Evolutionary conservation across 1,140 invertebrate species (phyloP), one percentile per base, ranked within the genome.

Genomic region (Macrosteles quadrilineatus): DNA sequence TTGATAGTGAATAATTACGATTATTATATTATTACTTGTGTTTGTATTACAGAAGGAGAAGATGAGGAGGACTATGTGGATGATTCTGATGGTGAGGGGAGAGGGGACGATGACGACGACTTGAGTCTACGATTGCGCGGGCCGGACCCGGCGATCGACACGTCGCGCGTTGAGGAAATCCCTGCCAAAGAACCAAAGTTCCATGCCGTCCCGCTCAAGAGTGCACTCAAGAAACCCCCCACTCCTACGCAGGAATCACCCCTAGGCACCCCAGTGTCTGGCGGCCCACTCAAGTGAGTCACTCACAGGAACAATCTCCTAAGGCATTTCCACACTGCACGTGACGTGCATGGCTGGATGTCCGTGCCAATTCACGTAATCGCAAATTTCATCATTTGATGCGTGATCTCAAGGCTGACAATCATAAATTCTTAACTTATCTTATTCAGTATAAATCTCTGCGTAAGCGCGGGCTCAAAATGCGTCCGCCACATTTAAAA

Each of bases 141-240:
- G 80, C 84, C 84, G 69, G 87, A 89, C 79, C 85, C 86, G 1
- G 78, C 80, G 17, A 90, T 92, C 75, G 92, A 95, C 78, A 93
- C 91, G 32, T 88, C 87, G 19, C 85, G 91, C 63, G 88, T 95
- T 36, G 93, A 96, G 79, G 92, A 95, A 81, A 94, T 96, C 69
- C 93, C 92, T 67, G 93, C 94, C 67, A 94, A 94, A 81, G 93
- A 94, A 82, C 92, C 91, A 19, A 88, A 90, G 67, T 75, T 93
- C 78, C 91, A 95, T 83, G 93, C 93, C 68, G 88, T 94, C 82
- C 94, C 94, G 68, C 85, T 95, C 55, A 96, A 96, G 78, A 95
- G 92, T 25, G 94, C 94, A n/a, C 84, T 96, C 45, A 96, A 96
- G 83, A 96, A 96, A 67, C 84, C 82, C 73, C 87, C 81, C 70